Base-by-base conservation (phyloP, 2,888 invertebrate species). In the Athalia cordata region DNA sequence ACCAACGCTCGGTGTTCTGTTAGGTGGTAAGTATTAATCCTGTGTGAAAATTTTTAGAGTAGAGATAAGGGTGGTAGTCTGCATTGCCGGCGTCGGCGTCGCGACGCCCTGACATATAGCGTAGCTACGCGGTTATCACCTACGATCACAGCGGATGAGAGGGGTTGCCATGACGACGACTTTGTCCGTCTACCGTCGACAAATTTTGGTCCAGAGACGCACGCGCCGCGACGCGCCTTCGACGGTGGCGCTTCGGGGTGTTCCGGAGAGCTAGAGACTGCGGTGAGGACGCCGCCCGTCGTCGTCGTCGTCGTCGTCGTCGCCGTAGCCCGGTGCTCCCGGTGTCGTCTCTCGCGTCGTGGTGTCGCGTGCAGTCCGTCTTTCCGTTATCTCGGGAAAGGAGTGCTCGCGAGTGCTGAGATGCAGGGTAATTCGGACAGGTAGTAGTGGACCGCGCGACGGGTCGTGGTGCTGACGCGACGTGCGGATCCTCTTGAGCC, bases 271-370 rank as follows among this genome's bases (percentile, higher is more conserved):
- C 43, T 81, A 82, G 82, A 81, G 79, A 80, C 80, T 82, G 78
- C 80, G 81, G 80, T 82, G 81, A 79, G 79, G 82, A 82, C 82
- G 84, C 82, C 83, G 82, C 84, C 82, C 83, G 82, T 82, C 81
- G 81, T 81, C 75, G 77, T 55, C 83, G 82, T 82, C 81, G 81
- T 81, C 75, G 77, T 55, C 72, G 57, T 72, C 29, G 29, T 29
- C 72, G 59, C 72, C 72, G 68, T 68, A 68, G 68, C 59, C 72
- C 59, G 75, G 75, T 75, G 75, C 79, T 70, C 77, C 78, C 61
- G 79, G 78, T 77, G 68, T 79, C 64, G 70, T 74, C 29, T 62
- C 70, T 77, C 77, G 62, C 45, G 61, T 64, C 74, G 78, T 29
- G 29, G 29, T 65, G 72, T 64, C 78, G 65, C 74, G 64, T 78